Evolutionary conservation across 2,113 vertebrate genomes (phyloP).

Genomic region (Oreochromis niloticus): DNA sequence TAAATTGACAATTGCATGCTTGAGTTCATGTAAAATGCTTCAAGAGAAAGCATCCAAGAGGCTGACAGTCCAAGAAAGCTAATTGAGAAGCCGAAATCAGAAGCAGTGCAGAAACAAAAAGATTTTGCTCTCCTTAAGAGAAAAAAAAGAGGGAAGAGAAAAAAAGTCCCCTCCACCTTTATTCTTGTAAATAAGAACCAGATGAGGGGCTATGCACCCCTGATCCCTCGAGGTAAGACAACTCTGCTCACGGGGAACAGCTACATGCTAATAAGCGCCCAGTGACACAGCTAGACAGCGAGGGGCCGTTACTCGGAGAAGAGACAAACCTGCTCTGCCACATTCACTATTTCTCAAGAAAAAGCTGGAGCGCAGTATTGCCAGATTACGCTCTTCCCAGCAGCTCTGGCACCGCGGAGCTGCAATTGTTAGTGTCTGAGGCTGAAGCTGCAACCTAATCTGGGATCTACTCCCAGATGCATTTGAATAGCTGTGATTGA

Average conservation of each 20-base stretch:
- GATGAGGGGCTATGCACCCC: slow-evolving; percentile 69
- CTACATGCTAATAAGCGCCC: slow-evolving; percentile 44
- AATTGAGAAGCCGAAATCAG: slow-evolving; percentile 36
- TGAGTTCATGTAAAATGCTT: slow-evolving; percentile 30
- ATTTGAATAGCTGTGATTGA: slow-evolving; percentile 48
- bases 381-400: slow-evolving; percentile 15
- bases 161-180: slow-evolving; percentile 52
- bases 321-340: slow-evolving; percentile 5
- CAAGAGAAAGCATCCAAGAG: slow-evolving; percentile 35
- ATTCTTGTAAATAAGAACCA: slow-evolving; percentile 81
- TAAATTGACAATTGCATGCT: slow-evolving; percentile 44
- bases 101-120: slow-evolving; percentile 12
- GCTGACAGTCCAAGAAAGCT: slow-evolving; percentile 28
- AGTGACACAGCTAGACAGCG: background rate
- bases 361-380: background rate
- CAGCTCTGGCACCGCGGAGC: slow-evolving; percentile 10
- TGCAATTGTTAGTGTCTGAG: slow-evolving; percentile 12
- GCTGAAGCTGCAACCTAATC: slow-evolving; percentile 39
- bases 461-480: slow-evolving; percentile 38
- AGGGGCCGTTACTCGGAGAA: background rate
- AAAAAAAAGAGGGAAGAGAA: slow-evolving; percentile 26
- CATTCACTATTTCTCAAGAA: background rate
- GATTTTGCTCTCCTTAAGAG: slow-evolving; percentile 61
- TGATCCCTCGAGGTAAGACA: slow-evolving; percentile 34
- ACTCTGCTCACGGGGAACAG: slow-evolving; percentile 32